Percentiles rank a stretch among this genome's conserved stretches.
phyloP scores from a whole-genome alignment of 2,113 vertebrate genomes.

The Pelmatolapia mariae region DNA sequence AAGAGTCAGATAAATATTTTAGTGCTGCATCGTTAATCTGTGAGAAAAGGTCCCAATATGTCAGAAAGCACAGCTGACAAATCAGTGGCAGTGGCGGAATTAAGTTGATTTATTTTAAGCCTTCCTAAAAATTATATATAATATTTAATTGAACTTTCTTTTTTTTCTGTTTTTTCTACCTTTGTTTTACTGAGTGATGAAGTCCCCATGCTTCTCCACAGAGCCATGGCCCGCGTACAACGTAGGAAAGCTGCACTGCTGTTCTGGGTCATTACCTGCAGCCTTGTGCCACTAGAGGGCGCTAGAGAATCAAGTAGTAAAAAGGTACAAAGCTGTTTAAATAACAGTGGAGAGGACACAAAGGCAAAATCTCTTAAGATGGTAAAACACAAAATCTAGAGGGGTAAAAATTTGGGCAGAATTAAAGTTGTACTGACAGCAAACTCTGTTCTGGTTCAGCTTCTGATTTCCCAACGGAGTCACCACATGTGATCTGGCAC shows the following conservation, averaged over 20 bases:
- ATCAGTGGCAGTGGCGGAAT: accelerated
- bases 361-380: neutral
- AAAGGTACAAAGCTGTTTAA: neutral
- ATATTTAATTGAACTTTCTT: neutral
- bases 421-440: neutral
- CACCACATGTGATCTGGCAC: neutral
- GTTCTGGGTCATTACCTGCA: neutral
- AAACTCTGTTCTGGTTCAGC: neutral
- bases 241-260: neutral
- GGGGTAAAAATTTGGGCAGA: neutral
- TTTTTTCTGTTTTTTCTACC: neutral
- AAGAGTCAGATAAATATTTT: neutral
- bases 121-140: neutral
- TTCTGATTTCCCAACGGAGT: accelerated
- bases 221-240: accelerated
- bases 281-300: neutral
- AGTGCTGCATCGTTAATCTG: neutral
- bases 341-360: neutral
- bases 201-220: neutral
- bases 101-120: neutral
- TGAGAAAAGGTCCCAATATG: neutral
- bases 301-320: neutral
- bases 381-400: neutral
- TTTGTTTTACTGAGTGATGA: neutral
- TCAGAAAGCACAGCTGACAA: neutral